A percentile compares a stretch with the other conserved stretches of the same genome.
Evolutionary conservation across 1,140 invertebrate species (phyloP).

Genomic region (Drosophila albomicans): DNA sequence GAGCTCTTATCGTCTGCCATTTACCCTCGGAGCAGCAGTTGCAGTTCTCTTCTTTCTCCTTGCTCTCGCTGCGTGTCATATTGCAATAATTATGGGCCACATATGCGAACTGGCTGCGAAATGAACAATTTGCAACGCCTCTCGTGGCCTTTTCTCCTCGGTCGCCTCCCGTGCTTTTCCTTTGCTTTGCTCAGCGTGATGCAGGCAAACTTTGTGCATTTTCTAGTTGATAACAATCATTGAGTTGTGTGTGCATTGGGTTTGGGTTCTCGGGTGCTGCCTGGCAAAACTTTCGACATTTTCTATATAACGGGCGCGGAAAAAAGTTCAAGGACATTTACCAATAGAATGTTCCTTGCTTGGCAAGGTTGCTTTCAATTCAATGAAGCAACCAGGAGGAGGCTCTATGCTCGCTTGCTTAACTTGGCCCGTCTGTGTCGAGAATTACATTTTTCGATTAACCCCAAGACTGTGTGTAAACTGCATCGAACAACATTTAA

Average conservation of each 20-base stretch:
- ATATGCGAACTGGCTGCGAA: conserved; percentile 60
- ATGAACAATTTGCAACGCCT: conserved; percentile 51
- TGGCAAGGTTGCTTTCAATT: not conserved
- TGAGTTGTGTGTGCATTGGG: conserved; percentile 35
- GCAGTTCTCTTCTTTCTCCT: conserved; percentile 7
- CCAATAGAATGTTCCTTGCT: not conserved
- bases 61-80: conserved; percentile 61
- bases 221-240: conserved; percentile 79
- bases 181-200: no score
- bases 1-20: conserved; percentile 55
- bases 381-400: conserved; percentile 5
- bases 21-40: conserved; percentile 56
- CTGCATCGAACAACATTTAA: conserved; percentile 64
- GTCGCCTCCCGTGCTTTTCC: no score
- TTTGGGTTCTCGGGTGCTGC: not conserved
- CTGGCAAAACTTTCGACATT: conserved; percentile 49
- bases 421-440: conserved; percentile 64
- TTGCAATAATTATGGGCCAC: conserved; percentile 77
- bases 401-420: conserved; percentile 57
- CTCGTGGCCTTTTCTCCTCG: conserved; percentile 11
- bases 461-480: conserved; percentile 59
- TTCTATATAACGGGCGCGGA: conserved; percentile 50
- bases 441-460: conserved; percentile 81
- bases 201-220: conserved; percentile 73
- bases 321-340: conserved; percentile 76